Percentiles rank a stretch among this genome's conserved stretches.
Evolutionary conservation across 2,888 invertebrate species (phyloP).

Genomic region (Phlogophora meticulosa): DNA sequence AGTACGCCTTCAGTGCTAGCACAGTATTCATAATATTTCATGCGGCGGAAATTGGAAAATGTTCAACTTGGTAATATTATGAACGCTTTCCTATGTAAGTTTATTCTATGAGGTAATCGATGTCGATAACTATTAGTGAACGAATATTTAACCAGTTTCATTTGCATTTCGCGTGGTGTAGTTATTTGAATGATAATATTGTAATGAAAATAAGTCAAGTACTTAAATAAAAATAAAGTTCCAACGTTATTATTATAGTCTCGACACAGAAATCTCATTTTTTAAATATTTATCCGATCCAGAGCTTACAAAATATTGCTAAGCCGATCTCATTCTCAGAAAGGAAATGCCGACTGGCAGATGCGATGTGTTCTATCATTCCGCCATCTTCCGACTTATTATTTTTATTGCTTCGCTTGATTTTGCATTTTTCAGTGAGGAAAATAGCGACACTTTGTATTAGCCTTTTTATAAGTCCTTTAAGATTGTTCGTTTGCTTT

Average conservation of each 20-base stretch:
- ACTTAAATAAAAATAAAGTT: too few relatives aligned
- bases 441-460: background rate
- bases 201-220: background rate
- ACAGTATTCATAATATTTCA: slow-evolving; percentile 63
- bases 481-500: background rate
- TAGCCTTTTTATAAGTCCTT: background rate
- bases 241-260: too few relatives aligned
- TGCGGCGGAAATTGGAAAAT: slow-evolving; percentile 65
- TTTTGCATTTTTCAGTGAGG: slow-evolving; percentile 22
- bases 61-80: slow-evolving; percentile 54
- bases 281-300: background rate
- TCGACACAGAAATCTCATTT: background rate
- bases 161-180: background rate
- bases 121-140: slow-evolving; percentile 24
- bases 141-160: slow-evolving; percentile 5
- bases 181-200: background rate
- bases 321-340: slow-evolving; percentile 30
- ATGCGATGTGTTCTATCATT: slow-evolving; percentile 47
- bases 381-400: slow-evolving; percentile 32
- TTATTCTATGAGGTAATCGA: slow-evolving; percentile 25
- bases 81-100: slow-evolving; percentile 43
- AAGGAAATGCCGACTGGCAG: slow-evolving; percentile 15
- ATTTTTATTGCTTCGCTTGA: slow-evolving; percentile 21
- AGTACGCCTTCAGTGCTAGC: slow-evolving; percentile 51
- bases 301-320: slow-evolving; percentile 2